phyloP scores from a whole-genome alignment of 2,888 invertebrate genomes.

The Diaphora mendica region DNA sequence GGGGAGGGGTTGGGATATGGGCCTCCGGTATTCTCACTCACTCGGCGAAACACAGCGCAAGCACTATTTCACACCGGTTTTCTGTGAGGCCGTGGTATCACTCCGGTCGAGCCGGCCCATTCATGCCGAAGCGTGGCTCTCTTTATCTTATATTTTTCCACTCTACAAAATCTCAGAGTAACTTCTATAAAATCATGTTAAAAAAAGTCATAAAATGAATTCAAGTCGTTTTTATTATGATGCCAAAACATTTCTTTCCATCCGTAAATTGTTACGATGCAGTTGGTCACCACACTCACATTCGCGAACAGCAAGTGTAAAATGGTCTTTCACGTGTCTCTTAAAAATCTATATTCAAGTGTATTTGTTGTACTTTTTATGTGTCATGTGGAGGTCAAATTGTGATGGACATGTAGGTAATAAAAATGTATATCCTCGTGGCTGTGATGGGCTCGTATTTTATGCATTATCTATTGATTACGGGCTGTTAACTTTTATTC shows the following conservation, averaged over 20 bases:
- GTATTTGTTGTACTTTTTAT: constrained; percentile 31
- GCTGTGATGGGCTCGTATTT: constrained; percentile 52
- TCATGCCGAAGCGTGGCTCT: no score
- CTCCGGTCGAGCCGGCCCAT: no score
- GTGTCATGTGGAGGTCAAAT: constrained; percentile 36
- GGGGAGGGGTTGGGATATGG: no score
- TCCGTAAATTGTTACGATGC: constrained; percentile 46
- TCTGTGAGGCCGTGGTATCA: no score
- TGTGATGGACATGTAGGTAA: constrained; percentile 42
- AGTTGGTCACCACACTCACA: constrained; percentile 52
- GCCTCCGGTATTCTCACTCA: no score
- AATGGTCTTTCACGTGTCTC: constrained; percentile 38
- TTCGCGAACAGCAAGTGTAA: constrained; percentile 45
- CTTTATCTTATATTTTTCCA: constrained; percentile 30
- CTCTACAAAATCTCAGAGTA: constrained; percentile 33
- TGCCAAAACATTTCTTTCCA: constrained; percentile 35
- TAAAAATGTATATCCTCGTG: constrained; percentile 54
- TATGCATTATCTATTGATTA: constrained; percentile 60
- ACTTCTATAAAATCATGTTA: constrained; percentile 19
- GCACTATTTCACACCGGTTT: no score
- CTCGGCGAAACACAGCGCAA: no score
- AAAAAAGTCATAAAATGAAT: constrained; percentile 42
- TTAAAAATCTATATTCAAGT: constrained; percentile 27
- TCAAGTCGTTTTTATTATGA: constrained; percentile 44
- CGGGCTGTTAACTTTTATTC: constrained; percentile 59